Evolutionary conservation across 1,140 invertebrate genomes (phyloP).

Genomic region (Oncopeltus fasciatus): DNA sequence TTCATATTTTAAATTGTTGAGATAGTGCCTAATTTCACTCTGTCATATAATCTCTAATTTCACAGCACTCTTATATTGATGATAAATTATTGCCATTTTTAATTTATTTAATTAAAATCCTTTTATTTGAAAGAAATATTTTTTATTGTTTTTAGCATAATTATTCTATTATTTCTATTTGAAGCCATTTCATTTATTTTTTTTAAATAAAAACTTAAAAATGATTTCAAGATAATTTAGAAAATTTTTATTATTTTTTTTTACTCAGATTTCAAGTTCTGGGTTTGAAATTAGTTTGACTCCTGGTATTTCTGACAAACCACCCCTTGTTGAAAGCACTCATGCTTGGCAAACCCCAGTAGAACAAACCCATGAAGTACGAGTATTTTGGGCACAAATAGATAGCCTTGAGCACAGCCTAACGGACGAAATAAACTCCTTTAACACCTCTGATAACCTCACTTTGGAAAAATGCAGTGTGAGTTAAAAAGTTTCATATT

Average conservation of each 20-base stretch:
- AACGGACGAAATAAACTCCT: neutral
- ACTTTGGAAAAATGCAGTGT: conserved; percentile 10
- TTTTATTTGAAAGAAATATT: no score
- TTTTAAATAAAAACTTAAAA: neutral
- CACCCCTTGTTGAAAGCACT: conserved; percentile 27
- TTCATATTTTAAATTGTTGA: no score
- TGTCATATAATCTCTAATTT: no score
- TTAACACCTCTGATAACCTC: neutral
- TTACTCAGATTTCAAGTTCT: conserved; percentile 38
- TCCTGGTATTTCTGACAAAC: conserved; percentile 28
- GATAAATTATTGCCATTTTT: no score
- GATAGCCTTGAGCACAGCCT: conserved; percentile 13
- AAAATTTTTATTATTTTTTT: conserved; percentile 5
- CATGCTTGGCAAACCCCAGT: conserved; percentile 21
- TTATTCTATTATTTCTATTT: conserved; percentile 16
- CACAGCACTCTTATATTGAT: no score
- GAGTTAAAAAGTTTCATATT: neutral
- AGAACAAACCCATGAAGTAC: conserved; percentile 7
- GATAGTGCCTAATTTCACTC: no score
- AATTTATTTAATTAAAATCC: no score
- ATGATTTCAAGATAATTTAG: conserved; percentile 4
- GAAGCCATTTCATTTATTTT: neutral
- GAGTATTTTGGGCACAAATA: conserved; percentile 10
- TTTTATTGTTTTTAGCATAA: no score
- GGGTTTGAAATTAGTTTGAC: conserved; percentile 44